Base-by-base conservation (phyloP, 2,888 invertebrate species). In the Scaeva pyrastri region DNA sequence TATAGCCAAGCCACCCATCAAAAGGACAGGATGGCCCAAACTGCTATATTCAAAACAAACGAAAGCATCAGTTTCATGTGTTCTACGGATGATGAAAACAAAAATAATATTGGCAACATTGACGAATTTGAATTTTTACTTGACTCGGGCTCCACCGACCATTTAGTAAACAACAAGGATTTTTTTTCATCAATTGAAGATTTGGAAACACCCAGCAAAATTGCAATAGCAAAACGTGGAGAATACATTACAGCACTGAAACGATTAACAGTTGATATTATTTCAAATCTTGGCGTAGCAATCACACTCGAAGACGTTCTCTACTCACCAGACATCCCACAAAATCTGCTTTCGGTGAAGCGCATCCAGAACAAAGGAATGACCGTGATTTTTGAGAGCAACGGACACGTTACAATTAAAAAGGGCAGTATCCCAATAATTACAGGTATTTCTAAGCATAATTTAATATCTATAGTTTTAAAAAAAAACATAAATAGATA, bases 11-110 rank as follows among this genome's bases (percentile, higher is more conserved):
- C 52, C 52, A 52, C 23, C 19, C 31, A 21, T 55, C 10, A 55
- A 55, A 55, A 43, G 14, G 43, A 43, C n/a, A 50, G 50, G 21
- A 50, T 50, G 21, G 16, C 16, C 50, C 50, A 31, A 58, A 11
- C 41, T 14, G 39, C 36, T 60, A 60, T 60, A 60, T 60, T 60
- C 39, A 60, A 60, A 60, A 60, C 60, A 60, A 60, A 36, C 60
- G 41, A 60, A 60, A 60, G 41, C 41, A 60, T 60, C 60, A 60
- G 43, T 45, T 64, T 64, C 43, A 45, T 64, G 62, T 45, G 41
- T 45, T 64, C 45, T 64, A 64, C 62, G 23, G 62, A 64, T 64
- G 23, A 43, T 64, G 43, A 64, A 43, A 64, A 2, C 60, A 36
- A 60, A 39, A 60, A 60, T 60, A 60, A 60, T 39, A 60, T 60